These are phyloP conservation scores for Girardinichthys multiradiatus DNA, from an alignment of 2,113 vertebrate species.

Conservation along the genomic window DNA sequence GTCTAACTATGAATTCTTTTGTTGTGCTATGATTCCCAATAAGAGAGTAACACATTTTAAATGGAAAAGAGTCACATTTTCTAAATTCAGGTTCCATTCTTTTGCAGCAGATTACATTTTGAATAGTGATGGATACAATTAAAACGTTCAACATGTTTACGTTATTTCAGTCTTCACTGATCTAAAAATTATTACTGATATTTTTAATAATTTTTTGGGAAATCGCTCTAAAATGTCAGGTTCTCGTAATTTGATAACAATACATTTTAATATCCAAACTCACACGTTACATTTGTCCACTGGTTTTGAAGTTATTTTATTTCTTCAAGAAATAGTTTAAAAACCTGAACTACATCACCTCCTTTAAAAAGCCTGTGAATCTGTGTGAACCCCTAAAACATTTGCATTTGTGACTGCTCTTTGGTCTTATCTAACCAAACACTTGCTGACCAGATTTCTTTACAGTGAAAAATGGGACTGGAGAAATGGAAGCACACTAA, in stretches of 20 bases:
- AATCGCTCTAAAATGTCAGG: background rate
- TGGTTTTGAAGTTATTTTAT: conserved; percentile 28
- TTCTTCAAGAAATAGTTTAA: conserved; percentile 27
- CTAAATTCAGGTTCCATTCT: background rate
- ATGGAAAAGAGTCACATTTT: background rate
- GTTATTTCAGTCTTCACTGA: background rate
- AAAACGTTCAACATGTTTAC: too few relatives aligned
- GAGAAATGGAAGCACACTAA: conserved; percentile 21
- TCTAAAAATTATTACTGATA: background rate
- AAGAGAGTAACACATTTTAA: background rate
- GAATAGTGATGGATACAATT: too few relatives aligned
- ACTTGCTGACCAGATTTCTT: conserved; percentile 23
- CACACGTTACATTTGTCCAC: background rate
- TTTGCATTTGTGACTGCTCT: conserved; percentile 30
- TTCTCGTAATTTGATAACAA: background rate
- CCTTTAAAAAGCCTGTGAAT: conserved; percentile 31
- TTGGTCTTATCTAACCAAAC: conserved; percentile 19
- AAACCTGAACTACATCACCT: conserved; percentile 28
- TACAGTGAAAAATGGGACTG: conserved; percentile 13
- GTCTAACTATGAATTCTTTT: background rate
- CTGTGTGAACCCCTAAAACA: conserved; percentile 28
- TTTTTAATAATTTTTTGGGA: background rate
- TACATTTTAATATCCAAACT: background rate
- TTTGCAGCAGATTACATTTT: too few relatives aligned
- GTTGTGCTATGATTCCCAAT: background rate